Evolutionary conservation across 2,797 vertebrate genomes (phyloP).

Genomic region (Sandelia bainsii): DNA sequence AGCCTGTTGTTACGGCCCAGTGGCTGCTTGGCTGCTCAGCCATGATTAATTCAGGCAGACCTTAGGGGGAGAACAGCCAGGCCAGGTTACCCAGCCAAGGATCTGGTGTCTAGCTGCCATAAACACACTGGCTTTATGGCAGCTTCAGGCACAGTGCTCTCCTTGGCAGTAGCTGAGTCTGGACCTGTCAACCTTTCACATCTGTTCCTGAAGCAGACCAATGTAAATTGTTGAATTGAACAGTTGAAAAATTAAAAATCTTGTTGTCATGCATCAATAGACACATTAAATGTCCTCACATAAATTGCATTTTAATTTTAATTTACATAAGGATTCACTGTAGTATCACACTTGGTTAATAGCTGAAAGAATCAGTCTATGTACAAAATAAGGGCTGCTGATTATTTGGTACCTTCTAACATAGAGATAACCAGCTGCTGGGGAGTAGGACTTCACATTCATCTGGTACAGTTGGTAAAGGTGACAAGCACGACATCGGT

Average conservation of each 20-base stretch:
- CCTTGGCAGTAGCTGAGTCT: conserved; percentile 28
- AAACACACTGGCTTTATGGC: conserved; percentile 60
- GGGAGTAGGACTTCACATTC: neutral
- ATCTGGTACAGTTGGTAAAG: conserved; percentile 2
- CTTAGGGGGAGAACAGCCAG: conserved; percentile 75
- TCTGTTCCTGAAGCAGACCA: conserved; percentile 42
- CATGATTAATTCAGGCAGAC: conserved; percentile 86
- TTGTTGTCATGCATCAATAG: conserved; percentile 14
- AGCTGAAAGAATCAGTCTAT: neutral
- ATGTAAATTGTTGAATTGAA: conserved; percentile 32
- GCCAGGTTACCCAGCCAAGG: conserved; percentile 78
- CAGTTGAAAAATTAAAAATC: conserved; percentile 35
- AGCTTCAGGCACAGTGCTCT: conserved; percentile 40
- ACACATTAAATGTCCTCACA: conserved; percentile 9
- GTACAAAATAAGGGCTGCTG: neutral
- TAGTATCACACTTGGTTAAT: neutral
- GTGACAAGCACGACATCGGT: neutral
- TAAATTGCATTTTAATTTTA: conserved; percentile 20
- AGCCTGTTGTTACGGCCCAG: conserved; percentile 70
- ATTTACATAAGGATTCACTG: neutral
- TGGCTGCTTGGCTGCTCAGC: conserved; percentile 75
- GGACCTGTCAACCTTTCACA: conserved; percentile 41
- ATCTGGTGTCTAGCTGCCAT: conserved; percentile 79
- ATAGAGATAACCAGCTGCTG: conserved; percentile 13
- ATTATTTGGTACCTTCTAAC: neutral